Base-by-base conservation (phyloP, 2,113 vertebrate species). In the Furnarius figulus region DNA sequence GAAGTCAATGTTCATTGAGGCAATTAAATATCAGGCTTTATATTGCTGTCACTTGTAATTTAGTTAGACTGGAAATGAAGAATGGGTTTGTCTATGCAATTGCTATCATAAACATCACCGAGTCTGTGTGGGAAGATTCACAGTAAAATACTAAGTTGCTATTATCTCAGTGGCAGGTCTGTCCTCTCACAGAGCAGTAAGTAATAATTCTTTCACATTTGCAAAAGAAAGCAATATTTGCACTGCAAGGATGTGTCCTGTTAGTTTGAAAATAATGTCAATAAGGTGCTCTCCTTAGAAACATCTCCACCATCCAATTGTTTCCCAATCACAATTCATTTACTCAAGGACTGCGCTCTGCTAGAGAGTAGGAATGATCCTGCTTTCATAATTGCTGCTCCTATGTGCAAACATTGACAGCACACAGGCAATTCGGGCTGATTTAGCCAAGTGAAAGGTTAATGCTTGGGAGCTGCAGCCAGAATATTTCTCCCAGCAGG, bases 221-320 rank as follows among this genome's bases (percentile, higher is more conserved):
- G 89, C 87, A 86, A 95, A 97, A 86, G 81, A 84, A 95, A 97
- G 94, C 47, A 74, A 74, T 94, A 94, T 80, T 93, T 95, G 80
- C 85, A 61, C 65, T 76, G 84, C 77, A 67, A 89, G 86, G 85
- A 93, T 94, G 68, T 90, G 93, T 94, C 86, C 93, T 91, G 73
- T 95, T 97, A 91, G 92, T 71, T 97, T 97, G 93, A 94, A 96
- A 97, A 96, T 95, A 47, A 87, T 35, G 80, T 96, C 94, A 96
- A 90, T 91, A 96, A 97, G 76, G 35, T 76, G 65, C 81, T 90
- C 80, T 95, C 70, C 83, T 96, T 35, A 82, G 94, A 97, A 91
- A 71, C 46, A 39, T 72, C 79, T 71, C 75, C 74, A 92, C 62
- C 89, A 33, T 68, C 74, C 86, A 92, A 90, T 91, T 87, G 85